These are phyloP conservation scores for Semotilus atromaculatus DNA, from an alignment of 2,797 vertebrate species.

Conservation along the genomic window DNA sequence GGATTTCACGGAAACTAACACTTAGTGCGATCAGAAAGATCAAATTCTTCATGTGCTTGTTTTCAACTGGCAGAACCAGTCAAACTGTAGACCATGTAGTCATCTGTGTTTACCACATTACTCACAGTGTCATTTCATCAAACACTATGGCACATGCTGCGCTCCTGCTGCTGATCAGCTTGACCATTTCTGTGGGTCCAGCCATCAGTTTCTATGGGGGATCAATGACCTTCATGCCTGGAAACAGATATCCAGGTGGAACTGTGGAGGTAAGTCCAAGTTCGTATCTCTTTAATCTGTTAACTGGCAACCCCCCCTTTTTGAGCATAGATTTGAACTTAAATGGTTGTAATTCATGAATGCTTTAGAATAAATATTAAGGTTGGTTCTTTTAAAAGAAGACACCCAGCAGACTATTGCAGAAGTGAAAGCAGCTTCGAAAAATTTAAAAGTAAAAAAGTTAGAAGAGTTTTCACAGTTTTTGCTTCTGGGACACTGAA, in stretches of 20 bases:
- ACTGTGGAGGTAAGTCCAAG: conserved; percentile 18
- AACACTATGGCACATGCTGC: conserved; percentile 15
- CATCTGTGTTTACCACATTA: not conserved
- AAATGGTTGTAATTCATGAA: not conserved
- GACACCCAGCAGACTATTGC: not conserved
- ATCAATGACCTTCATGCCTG: conserved; percentile 16
- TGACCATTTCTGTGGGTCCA: not conserved
- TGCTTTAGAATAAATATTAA: not conserved
- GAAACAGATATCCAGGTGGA: conserved; percentile 28
- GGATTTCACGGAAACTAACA: not conserved
- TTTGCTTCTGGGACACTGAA: not conserved
- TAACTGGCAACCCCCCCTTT: not conserved
- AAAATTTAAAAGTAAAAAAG: not conserved
- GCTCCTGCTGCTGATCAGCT: conserved; percentile 12
- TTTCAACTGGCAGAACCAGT: conserved; percentile 6
- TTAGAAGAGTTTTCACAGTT: not conserved
- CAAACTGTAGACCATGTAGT: not conserved
- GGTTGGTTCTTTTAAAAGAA: not conserved
- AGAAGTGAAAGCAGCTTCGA: not conserved
- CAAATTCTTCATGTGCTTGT: not conserved
- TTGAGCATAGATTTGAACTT: not conserved
- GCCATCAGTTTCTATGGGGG: conserved; percentile 5
- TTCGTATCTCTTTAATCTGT: not conserved
- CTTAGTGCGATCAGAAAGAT: too few relatives aligned
- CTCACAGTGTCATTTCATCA: not conserved